Evolutionary conservation across 2,113 vertebrate genomes (phyloP).

Genomic region (Pollimyrus isidori): DNA sequence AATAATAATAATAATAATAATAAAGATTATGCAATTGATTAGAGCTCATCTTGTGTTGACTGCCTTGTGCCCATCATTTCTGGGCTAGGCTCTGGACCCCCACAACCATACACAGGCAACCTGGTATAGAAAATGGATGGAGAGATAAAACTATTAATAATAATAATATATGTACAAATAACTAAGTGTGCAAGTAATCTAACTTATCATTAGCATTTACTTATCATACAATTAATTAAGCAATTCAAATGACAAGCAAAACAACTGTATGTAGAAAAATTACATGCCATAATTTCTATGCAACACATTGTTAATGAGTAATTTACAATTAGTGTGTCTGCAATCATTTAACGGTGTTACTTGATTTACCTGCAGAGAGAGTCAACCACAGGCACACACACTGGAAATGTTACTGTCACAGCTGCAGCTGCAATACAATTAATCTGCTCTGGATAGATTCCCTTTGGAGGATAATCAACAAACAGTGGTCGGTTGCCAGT

Average conservation of each 20-base stretch:
- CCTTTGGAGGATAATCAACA: neutral
- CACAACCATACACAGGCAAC: neutral
- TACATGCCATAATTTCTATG: neutral
- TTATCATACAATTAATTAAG: constrained; percentile 1
- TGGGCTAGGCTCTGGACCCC: neutral
- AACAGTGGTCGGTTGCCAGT: neutral
- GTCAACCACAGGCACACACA: neutral
- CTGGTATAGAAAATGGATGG: neutral
- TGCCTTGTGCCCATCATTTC: neutral
- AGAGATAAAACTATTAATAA: neutral
- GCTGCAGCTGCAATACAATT: constrained; percentile 30
- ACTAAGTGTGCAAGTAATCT: neutral
- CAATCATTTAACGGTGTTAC: neutral
- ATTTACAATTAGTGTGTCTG: constrained; percentile 5
- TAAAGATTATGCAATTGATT: neutral
- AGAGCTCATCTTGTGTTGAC: neutral
- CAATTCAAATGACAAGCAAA: neutral
- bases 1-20: no score
- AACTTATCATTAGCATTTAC: neutral
- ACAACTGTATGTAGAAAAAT: neutral
- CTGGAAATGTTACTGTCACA: constrained; percentile 28
- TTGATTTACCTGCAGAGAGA: neutral
- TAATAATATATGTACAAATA: neutral
- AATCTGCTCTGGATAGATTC: neutral
- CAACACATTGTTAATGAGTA: neutral